Conservation (phyloP, 1,140 invertebrate genomes). For the Macrotrachela quadricornifera region DNA sequence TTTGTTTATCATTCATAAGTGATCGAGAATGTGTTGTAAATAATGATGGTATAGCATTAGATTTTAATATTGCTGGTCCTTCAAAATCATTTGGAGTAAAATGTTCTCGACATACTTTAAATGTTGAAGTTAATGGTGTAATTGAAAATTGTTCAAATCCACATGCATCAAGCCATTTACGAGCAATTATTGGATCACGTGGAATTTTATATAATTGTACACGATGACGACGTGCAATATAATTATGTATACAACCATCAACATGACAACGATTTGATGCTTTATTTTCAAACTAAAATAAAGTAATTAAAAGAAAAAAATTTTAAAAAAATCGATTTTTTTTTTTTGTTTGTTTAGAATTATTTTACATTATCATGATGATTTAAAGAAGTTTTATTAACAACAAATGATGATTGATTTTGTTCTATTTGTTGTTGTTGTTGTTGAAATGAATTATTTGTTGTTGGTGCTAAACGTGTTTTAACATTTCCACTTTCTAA, state of each 20-base stretch:
- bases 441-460: no score
- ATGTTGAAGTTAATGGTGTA: not conserved
- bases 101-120: not conserved
- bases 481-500: no score
- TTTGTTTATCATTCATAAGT: no score
- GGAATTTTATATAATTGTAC: not conserved
- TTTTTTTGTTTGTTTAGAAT: no score
- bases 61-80: not conserved
- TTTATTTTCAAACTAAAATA: no score
- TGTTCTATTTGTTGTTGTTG: no score
- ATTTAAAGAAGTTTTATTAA: no score
- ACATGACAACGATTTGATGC: not conserved
- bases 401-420: no score
- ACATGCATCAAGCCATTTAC: not conserved
- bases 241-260: not conserved
- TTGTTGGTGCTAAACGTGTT: no score
- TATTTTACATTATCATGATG: no score
- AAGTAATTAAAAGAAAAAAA: no score
- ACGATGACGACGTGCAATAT: not conserved
- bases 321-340: no score
- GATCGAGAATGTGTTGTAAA: not conserved
- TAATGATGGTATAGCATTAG: not conserved
- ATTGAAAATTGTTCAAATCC: not conserved
- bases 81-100: not conserved
- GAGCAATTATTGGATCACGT: not conserved